These are phyloP conservation scores for Osedax frankpressi DNA, from an alignment of 2,888 invertebrate species.

Conservation along the genomic window DNA sequence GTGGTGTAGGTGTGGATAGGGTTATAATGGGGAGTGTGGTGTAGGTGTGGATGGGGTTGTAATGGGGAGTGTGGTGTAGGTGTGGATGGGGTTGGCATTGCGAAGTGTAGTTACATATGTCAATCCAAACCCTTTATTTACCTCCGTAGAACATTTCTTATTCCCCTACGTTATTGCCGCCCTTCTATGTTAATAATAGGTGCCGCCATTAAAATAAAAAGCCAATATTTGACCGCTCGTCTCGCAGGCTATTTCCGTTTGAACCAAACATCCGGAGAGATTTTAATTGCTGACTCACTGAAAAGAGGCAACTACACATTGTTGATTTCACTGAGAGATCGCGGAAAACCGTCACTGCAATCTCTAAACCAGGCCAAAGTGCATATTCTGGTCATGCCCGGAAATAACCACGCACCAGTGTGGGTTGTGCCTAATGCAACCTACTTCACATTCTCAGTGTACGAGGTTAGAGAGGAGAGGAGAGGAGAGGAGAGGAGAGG, in stretches of 20 bases:
- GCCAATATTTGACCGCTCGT: too few relatives aligned
- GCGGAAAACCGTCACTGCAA: conserved; percentile 41
- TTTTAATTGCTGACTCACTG: conserved; percentile 65
- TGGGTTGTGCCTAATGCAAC: conserved; percentile 57
- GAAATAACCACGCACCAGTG: conserved; percentile 52
- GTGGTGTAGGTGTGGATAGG: too few relatives aligned
- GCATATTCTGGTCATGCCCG: conserved; percentile 50
- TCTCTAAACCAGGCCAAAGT: conserved; percentile 52
- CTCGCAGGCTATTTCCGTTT: conserved; percentile 65
- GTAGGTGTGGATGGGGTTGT: too few relatives aligned
- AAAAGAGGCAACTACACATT: conserved; percentile 55
- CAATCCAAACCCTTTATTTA: too few relatives aligned
- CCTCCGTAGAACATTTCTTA: too few relatives aligned
- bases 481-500: background rate
- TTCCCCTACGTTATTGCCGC: too few relatives aligned
- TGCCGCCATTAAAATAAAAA: too few relatives aligned
- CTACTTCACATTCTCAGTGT: conserved; percentile 65
- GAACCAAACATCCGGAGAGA: conserved; percentile 63
- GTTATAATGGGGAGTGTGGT: too few relatives aligned
- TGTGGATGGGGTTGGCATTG: too few relatives aligned
- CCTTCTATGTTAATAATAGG: too few relatives aligned
- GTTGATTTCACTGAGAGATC: conserved; percentile 65
- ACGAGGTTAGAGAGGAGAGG: conserved; percentile 62
- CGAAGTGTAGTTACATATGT: too few relatives aligned
- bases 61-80: too few relatives aligned